These are phyloP conservation scores for Pelecanoides urinatrix DNA, from an alignment of 2,113 vertebrate genomes.

Conservation along the genomic window DNA sequence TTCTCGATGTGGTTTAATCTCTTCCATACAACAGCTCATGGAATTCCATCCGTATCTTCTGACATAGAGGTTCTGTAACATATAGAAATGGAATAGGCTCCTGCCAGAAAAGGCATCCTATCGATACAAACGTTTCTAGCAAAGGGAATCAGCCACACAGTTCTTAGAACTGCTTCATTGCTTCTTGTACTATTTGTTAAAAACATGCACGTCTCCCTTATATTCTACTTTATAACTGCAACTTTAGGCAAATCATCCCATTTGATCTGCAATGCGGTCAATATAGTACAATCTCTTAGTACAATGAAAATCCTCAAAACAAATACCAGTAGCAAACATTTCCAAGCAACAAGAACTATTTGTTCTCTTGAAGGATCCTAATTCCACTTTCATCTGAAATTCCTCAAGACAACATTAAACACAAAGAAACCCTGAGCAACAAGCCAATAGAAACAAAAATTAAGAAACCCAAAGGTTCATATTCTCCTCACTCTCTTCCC, in stretches of 20 bases:
- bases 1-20: neutral
- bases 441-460: neutral
- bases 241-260: neutral
- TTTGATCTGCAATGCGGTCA: neutral
- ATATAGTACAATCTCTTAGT: neutral
- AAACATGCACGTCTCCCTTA: neutral
- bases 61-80: neutral
- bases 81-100: neutral
- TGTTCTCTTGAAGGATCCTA: neutral
- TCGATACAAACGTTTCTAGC: neutral
- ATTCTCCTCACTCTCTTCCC: neutral
- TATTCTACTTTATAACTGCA: neutral
- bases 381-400: neutral
- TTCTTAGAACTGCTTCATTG: neutral
- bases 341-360: neutral
- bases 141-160: neutral
- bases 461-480: neutral
- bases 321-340: neutral
- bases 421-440: neutral
- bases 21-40: neutral
- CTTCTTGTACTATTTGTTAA: neutral
- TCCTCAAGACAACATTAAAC: neutral
- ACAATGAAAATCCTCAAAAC: neutral
- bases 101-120: neutral
- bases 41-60: fast-evolving